These are phyloP conservation scores for Paralichthys olivaceus DNA, from an alignment of 2,113 vertebrate species.

Conservation along the genomic window DNA sequence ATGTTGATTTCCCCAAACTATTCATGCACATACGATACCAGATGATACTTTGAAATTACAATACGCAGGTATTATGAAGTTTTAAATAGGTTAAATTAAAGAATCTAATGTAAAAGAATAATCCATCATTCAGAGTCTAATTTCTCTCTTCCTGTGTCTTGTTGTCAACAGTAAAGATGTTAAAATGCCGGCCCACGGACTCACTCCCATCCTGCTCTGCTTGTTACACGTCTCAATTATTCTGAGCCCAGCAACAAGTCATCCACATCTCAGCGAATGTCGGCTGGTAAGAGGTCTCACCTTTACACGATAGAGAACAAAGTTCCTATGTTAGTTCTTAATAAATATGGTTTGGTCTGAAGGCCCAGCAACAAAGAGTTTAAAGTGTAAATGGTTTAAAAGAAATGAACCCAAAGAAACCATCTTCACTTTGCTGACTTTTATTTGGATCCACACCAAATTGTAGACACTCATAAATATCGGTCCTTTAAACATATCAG, in stretches of 20 bases:
- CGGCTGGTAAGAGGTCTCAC: constrained; percentile 70
- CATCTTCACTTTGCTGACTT: too few relatives aligned
- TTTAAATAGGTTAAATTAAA: background rate
- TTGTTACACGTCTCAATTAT: constrained; percentile 54
- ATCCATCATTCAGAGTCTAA: background rate
- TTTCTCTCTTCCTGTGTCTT: constrained; percentile 3
- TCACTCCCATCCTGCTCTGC: constrained; percentile 65
- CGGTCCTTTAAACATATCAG: too few relatives aligned
- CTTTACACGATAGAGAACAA: background rate
- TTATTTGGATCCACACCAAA: too few relatives aligned
- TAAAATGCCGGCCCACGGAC: constrained; percentile 77
- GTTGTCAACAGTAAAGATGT: constrained; percentile 74
- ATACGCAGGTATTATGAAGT: background rate
- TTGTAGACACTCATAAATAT: too few relatives aligned
- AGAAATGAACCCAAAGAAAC: too few relatives aligned
- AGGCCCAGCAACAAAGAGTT: too few relatives aligned
- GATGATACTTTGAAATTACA: too few relatives aligned
- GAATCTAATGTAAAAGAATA: background rate
- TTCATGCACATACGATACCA: background rate
- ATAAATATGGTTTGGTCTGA: too few relatives aligned
- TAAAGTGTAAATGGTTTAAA: too few relatives aligned
- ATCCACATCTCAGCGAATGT: constrained; percentile 65
- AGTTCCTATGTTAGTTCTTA: too few relatives aligned
- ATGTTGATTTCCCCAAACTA: background rate
- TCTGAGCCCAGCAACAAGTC: constrained; percentile 51